Evolutionary conservation across 2,113 vertebrate species (phyloP).

Genomic region (Rhodinocichla rosea): DNA sequence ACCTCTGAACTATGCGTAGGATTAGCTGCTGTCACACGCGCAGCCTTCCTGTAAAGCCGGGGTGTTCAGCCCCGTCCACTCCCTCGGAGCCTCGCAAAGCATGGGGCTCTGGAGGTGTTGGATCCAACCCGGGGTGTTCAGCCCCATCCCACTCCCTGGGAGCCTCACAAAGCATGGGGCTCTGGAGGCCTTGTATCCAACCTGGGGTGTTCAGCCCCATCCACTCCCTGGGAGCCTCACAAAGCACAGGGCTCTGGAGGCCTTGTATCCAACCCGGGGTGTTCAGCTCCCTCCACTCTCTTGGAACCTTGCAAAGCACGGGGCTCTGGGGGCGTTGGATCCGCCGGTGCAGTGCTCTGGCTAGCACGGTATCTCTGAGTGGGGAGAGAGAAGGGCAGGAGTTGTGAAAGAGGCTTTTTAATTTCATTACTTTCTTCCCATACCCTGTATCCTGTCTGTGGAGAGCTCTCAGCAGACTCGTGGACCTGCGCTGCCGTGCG

Average conservation of each 20-base stretch:
- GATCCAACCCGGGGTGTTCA: background rate
- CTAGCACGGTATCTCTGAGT: background rate
- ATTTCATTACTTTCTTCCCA: background rate
- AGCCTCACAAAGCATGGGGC: background rate
- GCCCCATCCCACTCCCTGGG: too few species aligned
- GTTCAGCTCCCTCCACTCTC: too few species aligned
- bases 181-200: background rate
- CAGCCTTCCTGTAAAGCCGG: background rate
- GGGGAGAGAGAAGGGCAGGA: background rate
- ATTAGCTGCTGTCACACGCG: background rate
- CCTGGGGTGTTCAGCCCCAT: too few species aligned
- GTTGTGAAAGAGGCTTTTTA: background rate
- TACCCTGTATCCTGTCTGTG: background rate
- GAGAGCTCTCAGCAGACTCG: constrained; percentile 36
- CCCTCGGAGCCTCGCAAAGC: background rate
- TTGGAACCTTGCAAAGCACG: too few species aligned
- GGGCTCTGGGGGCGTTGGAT: background rate
- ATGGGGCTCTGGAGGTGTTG: background rate
- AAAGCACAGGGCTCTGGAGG: too few species aligned
- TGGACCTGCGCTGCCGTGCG: background rate
- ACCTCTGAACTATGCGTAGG: background rate
- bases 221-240: too few species aligned
- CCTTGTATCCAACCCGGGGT: too few species aligned
- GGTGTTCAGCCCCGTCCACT: fast-evolving
- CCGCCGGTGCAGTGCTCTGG: background rate